These are phyloP conservation scores for Eurystomus gularis DNA, from an alignment of 2,113 vertebrate species.

Conservation along the genomic window DNA sequence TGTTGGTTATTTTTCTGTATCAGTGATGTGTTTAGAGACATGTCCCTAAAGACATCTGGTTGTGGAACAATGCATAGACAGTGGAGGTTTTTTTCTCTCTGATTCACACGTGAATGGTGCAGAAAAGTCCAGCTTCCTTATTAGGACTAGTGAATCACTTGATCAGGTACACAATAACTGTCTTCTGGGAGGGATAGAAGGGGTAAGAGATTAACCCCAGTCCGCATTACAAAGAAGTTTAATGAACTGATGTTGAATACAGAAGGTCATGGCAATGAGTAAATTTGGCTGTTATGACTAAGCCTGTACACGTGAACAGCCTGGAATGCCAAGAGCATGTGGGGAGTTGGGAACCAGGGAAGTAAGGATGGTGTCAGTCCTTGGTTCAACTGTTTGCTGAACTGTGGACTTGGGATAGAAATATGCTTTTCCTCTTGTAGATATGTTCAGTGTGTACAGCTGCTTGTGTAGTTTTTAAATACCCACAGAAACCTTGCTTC, in stretches of 20 bases:
- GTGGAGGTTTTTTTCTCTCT: not conserved
- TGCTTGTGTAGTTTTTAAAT: not conserved
- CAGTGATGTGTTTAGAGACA: not conserved
- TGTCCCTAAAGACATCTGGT: not conserved
- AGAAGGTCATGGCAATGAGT: not conserved
- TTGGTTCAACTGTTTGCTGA: not conserved
- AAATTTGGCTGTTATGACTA: not conserved
- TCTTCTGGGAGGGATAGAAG: not conserved
- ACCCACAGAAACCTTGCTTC: not conserved
- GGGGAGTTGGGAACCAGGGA: not conserved
- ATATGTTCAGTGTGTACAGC: not conserved
- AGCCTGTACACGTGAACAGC: not conserved
- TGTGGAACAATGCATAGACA: not conserved
- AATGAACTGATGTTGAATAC: conserved; percentile 15
- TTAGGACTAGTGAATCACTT: not conserved
- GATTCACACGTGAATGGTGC: not conserved
- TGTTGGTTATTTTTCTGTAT: not conserved
- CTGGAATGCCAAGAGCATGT: not conserved
- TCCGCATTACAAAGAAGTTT: not conserved
- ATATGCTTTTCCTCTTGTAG: not conserved
- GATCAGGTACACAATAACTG: not conserved
- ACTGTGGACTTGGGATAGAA: not conserved
- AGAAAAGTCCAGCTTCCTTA: not conserved
- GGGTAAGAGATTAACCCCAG: not conserved
- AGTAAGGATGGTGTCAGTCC: not conserved